Conservation (phyloP, 2,113 vertebrate genomes). For the Hippocampus mohnikei region DNA sequence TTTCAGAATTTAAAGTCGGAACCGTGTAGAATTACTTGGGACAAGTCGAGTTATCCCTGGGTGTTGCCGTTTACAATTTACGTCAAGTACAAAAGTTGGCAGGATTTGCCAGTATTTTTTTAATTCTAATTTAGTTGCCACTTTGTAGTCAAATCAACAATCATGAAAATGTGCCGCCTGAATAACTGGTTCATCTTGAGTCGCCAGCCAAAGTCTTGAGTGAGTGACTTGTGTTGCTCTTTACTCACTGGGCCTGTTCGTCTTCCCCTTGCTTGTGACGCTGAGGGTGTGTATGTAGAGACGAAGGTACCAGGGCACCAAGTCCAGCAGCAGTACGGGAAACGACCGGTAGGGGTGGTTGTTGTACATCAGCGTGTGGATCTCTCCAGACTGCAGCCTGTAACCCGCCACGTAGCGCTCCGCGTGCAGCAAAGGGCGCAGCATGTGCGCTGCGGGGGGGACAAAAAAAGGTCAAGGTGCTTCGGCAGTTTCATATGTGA, state of each 20-base stretch:
- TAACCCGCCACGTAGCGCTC: conserved; percentile 93
- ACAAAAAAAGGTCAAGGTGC: not conserved
- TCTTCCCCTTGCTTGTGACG: conserved; percentile 87
- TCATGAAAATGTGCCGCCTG: no score
- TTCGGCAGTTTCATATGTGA: not conserved
- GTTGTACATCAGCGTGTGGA: conserved; percentile 91
- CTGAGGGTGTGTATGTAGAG: conserved; percentile 92
- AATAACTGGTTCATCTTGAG: no score
- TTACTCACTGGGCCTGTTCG: conserved; percentile 90
- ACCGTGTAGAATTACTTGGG: no score
- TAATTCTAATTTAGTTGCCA: no score
- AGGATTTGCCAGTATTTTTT: no score
- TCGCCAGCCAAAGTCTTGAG: not conserved
- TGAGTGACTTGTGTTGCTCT: not conserved
- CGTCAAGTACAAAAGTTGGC: no score
- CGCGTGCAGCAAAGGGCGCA: conserved; percentile 80
- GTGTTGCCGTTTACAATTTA: no score
- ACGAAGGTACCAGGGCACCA: conserved; percentile 93
- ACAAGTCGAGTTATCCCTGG: no score
- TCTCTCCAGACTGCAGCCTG: conserved; percentile 87
- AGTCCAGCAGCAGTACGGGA: conserved; percentile 87
- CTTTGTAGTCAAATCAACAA: no score
- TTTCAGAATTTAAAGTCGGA: no score
- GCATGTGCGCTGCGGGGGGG: conserved; percentile 71
- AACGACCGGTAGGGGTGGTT: conserved; percentile 89